Evolutionary conservation across 1,140 invertebrate genomes (phyloP).

Genomic region (Caenorhabditis elegans): WBcel235 BX284604.4:1757501-1758000

Average conservation of each 20-base stretch:
- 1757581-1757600: no score
- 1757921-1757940: conserved; percentile 43
- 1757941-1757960: conserved; percentile 47
- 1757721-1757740: neutral
- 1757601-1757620: no score
- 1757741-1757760: neutral
- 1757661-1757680: no score
- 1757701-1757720: neutral
- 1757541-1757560: no score
- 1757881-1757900: conserved; percentile 40
- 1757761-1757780: neutral
- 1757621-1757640: no score
- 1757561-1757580: no score
- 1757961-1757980: conserved; percentile 34
- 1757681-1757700: no score
- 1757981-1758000: conserved; percentile 37
- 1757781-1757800: no score
- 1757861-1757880: conserved; percentile 41
- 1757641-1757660: no score
- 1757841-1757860: conserved; percentile 42
- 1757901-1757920: conserved; percentile 43
- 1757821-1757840: conserved; percentile 43
- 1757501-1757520: no score
- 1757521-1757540: no score
- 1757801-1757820: conserved; percentile 41